These are phyloP conservation scores for Astur gentilis DNA, from an alignment of 2,113 vertebrate species.

Conservation along the genomic window DNA sequence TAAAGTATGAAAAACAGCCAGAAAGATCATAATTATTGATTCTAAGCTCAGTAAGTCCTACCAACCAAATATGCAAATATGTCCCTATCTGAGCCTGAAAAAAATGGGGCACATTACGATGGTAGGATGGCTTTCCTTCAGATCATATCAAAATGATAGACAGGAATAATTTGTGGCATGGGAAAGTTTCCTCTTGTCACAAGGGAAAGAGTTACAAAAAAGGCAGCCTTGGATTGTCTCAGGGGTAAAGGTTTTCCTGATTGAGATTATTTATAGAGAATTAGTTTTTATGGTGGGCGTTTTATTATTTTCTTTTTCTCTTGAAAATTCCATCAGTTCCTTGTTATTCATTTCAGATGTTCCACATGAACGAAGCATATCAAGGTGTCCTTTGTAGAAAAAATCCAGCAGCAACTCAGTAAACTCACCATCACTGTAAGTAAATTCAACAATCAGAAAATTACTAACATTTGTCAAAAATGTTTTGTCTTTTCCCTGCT, in stretches of 20 bases:
- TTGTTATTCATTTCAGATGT: slow-evolving; percentile 42
- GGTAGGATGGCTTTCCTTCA: not conserved
- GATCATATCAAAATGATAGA: not conserved
- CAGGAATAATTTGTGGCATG: not conserved
- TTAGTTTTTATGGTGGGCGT: slow-evolving; percentile 5
- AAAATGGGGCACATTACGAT: not conserved
- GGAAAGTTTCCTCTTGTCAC: slow-evolving; percentile 40
- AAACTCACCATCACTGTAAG: slow-evolving; percentile 7
- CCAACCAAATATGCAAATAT: not conserved
- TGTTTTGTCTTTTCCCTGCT: not conserved
- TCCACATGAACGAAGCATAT: not conserved
- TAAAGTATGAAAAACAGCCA: not conserved
- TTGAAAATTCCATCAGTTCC: not conserved
- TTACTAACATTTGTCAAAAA: not conserved
- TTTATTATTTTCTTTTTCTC: slow-evolving; percentile 42
- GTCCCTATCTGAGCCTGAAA: not conserved
- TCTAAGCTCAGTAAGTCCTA: not conserved
- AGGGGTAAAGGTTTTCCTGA: slow-evolving; percentile 26
- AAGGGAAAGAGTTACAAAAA: slow-evolving; percentile 45
- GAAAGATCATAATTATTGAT: not conserved
- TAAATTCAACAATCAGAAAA: slow-evolving; percentile 10
- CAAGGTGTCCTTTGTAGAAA: not conserved
- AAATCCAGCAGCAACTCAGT: slow-evolving; percentile 5
- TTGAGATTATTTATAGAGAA: slow-evolving; percentile 42
- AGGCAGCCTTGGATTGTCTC: not conserved